phyloP scores from a whole-genome alignment of 1,140 invertebrate genomes.

The Tachypleus tridentatus region DNA sequence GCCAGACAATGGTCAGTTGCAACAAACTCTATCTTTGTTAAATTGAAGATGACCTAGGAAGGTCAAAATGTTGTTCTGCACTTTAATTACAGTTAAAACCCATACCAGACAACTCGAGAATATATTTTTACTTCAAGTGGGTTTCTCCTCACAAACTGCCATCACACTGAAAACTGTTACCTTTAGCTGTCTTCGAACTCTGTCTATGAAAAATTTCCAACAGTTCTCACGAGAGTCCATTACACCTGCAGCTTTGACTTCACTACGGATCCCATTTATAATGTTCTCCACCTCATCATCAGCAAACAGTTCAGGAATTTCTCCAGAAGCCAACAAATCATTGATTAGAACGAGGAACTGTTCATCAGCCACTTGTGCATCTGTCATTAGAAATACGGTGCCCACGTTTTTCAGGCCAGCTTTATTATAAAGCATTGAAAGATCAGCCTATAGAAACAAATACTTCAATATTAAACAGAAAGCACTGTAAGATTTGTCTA shows the following conservation, averaged over 20 bases:
- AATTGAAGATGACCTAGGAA: too few species aligned
- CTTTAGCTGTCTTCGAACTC: conserved; percentile 78
- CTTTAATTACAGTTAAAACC: too few species aligned
- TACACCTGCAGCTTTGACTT: conserved; percentile 67
- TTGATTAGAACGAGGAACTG: conserved; percentile 91
- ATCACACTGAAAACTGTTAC: conserved; percentile 32
- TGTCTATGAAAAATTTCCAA: conserved; percentile 95
- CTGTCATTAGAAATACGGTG: conserved; percentile 90
- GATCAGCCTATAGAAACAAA: conserved; percentile 48
- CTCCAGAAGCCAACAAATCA: conserved; percentile 86
- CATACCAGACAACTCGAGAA: too few species aligned
- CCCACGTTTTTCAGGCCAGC: conserved; percentile 87
- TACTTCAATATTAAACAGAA: too few species aligned
- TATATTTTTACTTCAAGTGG: too few species aligned
- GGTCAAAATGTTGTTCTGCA: too few species aligned
- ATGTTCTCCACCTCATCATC: conserved; percentile 96
- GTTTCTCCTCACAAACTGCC: too few species aligned
- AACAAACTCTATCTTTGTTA: too few species aligned
- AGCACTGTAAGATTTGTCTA: too few species aligned
- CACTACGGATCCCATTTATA: conserved; percentile 71
- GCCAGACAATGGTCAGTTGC: too few species aligned
- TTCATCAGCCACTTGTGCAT: conserved; percentile 90
- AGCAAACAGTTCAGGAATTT: conserved; percentile 86
- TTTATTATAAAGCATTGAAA: conserved; percentile 75
- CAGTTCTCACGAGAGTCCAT: conserved; percentile 86